Evolutionary conservation across 2,113 vertebrate species (phyloP).

Genomic region (Nyctereutes procyonoides): DNA sequence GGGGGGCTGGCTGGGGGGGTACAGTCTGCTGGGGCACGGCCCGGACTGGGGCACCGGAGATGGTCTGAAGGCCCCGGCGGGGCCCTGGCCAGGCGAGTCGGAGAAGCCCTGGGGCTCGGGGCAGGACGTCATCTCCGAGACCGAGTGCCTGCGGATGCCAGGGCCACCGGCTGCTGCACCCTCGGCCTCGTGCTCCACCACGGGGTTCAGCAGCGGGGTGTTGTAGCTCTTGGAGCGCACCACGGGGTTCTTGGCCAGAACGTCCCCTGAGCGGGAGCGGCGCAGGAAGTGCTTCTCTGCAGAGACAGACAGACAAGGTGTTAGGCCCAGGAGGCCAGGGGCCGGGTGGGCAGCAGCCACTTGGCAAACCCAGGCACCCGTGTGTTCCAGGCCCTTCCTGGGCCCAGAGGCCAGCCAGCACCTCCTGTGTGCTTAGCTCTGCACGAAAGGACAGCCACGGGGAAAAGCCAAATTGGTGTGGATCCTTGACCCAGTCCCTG

Average conservation of each 20-base stretch:
- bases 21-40: slow-evolving; percentile 84
- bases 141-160: slow-evolving; percentile 92
- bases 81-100: slow-evolving; percentile 83
- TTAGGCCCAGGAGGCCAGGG: accelerated
- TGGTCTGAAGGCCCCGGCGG: slow-evolving; percentile 62
- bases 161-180: slow-evolving; percentile 74
- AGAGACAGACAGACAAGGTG: neutral
- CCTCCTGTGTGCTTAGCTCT: neutral
- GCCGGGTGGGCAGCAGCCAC: accelerated
- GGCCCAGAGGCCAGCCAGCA: accelerated
- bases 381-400: neutral
- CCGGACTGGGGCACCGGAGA: slow-evolving; percentile 37
- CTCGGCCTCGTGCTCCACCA: slow-evolving; percentile 93
- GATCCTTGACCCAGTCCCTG: accelerated
- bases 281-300: slow-evolving; percentile 92
- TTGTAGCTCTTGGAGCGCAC: slow-evolving; percentile 98
- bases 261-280: slow-evolving; percentile 86
- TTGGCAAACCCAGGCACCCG: accelerated
- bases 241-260: slow-evolving; percentile 92
- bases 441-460: accelerated
- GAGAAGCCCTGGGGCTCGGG: slow-evolving; percentile 89
- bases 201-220: slow-evolving; percentile 93
- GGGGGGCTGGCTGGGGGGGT: slow-evolving; percentile 80
- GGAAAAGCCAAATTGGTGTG: accelerated
- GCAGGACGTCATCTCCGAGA: slow-evolving; percentile 95